Evolutionary conservation across 37 sponge, comb jelly and placozoan species (phyloP).

Genomic region (Ephydatia muelleri): DNA sequence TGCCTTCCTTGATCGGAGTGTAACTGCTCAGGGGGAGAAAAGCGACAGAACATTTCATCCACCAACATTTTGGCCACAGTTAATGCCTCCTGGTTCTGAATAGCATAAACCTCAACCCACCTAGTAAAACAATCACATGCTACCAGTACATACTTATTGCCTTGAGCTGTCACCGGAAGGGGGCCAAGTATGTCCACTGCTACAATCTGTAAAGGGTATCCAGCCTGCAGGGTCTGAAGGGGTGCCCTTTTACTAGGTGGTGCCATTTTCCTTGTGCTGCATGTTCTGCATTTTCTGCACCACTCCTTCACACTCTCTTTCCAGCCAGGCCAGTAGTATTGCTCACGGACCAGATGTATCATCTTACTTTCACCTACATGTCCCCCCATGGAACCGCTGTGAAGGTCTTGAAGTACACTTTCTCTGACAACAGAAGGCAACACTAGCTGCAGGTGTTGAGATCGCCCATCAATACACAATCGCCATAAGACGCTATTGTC

Average conservation of each 20-base stretch:
- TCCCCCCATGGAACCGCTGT: slow-evolving; percentile 8
- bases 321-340: slow-evolving; percentile 19
- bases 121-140: slow-evolving; percentile 28
- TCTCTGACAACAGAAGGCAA: not conserved
- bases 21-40: no score
- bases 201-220: slow-evolving; percentile 24
- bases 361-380: slow-evolving; percentile 13
- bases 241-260: slow-evolving; percentile 10
- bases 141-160: slow-evolving; percentile 20
- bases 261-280: slow-evolving; percentile 5
- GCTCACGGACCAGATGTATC: not conserved
- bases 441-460: not conserved
- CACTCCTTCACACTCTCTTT: not conserved
- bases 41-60: no score
- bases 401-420: not conserved
- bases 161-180: not conserved
- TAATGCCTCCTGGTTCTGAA: slow-evolving; percentile 7
- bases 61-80: slow-evolving; percentile 23
- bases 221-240: slow-evolving; percentile 8
- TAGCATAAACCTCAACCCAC: slow-evolving; percentile 31
- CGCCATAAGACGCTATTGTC: no score
- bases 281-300: not conserved
- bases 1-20: no score
- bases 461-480: no score
- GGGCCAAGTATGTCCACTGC: slow-evolving; percentile 23